Evolutionary conservation across 30 jellyfish, hydroid and myxozoan genomes (phyloP).

Genomic region (Phacellophora camtschatica): DNA sequence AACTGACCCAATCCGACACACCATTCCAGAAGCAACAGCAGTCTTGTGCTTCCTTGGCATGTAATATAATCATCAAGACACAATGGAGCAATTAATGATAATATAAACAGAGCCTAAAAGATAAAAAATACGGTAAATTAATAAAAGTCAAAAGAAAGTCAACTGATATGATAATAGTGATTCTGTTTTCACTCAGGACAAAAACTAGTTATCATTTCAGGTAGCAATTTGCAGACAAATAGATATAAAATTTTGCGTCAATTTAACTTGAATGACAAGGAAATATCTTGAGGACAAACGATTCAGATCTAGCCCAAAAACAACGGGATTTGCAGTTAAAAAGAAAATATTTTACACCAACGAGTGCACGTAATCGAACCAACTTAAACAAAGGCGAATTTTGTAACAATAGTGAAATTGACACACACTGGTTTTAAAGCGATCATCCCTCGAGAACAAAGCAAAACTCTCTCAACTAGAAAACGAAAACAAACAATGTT

Average conservation of each 20-base stretch:
- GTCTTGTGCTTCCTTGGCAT: slow-evolving; percentile 86
- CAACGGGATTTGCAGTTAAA: too few relatives aligned
- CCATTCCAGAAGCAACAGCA: slow-evolving; percentile 82
- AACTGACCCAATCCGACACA: slow-evolving; percentile 81
- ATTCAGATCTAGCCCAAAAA: too few relatives aligned
- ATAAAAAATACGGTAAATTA: not conserved
- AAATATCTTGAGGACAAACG: not conserved
- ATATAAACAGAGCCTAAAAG: slow-evolving; percentile 72
- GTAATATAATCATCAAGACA: slow-evolving; percentile 69
- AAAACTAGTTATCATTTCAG: too few relatives aligned
- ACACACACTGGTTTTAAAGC: too few relatives aligned
- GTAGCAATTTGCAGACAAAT: too few relatives aligned
- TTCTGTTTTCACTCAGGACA: not conserved
- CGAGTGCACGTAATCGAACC: too few relatives aligned
- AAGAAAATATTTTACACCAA: too few relatives aligned
- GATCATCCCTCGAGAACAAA: too few relatives aligned
- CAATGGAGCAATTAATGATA: slow-evolving; percentile 72
- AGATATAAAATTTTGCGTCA: not conserved
- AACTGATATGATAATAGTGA: not conserved
- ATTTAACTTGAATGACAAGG: not conserved
- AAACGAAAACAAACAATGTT: too few relatives aligned
- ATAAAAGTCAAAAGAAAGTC: not conserved
- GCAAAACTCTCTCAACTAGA: too few relatives aligned
- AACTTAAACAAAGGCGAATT: too few relatives aligned
- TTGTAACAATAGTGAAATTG: too few relatives aligned